A percentile compares a stretch with the other conserved stretches of the same genome.
These are phyloP conservation scores for Calameuta idolon DNA, from an alignment of 2,888 invertebrate species.

Conservation along the genomic window DNA sequence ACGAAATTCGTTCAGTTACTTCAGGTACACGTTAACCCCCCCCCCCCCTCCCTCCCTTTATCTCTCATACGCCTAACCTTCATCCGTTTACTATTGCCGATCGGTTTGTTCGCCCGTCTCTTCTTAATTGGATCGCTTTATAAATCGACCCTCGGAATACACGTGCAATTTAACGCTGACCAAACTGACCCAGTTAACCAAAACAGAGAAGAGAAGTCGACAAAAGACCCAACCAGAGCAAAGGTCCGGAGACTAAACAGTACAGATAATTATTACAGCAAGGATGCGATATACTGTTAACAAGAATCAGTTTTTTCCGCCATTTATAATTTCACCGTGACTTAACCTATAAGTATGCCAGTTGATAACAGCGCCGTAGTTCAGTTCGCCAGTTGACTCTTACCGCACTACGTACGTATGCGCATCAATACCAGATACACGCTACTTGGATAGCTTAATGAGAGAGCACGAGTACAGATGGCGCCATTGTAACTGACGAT, in stretches of 20 bases:
- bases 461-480: too few species aligned
- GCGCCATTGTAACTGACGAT: too few species aligned
- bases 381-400: too few species aligned
- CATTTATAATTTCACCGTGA: too few species aligned
- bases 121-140: constrained; percentile 58
- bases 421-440: too few species aligned
- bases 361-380: too few species aligned
- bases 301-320: too few species aligned
- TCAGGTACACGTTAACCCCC: not conserved
- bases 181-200: not conserved
- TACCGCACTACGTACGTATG: too few species aligned
- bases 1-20: too few species aligned
- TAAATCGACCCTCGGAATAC: constrained; percentile 24
- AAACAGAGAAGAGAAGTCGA: not conserved
- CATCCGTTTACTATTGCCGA: constrained; percentile 50
- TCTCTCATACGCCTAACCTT: not conserved
- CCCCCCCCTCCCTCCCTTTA: not conserved
- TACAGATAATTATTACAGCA: not conserved
- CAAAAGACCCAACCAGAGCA: not conserved
- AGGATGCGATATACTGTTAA: not conserved
- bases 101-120: constrained; percentile 27
- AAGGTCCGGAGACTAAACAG: too few species aligned
- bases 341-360: too few species aligned
- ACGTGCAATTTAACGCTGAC: not conserved
- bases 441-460: too few species aligned